Evolutionary conservation across 2,888 invertebrate species (phyloP).

Genomic region (Minunthozetes semirufus): DNA sequence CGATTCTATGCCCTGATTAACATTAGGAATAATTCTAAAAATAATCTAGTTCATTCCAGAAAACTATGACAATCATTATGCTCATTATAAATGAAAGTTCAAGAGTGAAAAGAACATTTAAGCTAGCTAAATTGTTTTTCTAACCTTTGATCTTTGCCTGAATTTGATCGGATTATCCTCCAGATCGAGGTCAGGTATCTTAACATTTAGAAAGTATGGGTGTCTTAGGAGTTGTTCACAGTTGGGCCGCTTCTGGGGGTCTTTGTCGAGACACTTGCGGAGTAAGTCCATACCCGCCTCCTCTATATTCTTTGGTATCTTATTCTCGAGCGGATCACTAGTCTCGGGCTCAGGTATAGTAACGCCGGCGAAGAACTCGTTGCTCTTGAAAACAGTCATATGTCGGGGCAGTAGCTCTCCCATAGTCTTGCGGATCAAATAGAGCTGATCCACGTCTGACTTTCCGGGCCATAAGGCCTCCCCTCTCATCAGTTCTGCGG

Average conservation of each 20-base stretch:
- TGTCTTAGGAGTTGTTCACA: constrained; percentile 85
- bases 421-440: constrained; percentile 85
- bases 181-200: constrained; percentile 45
- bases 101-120: not conserved
- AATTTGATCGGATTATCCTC: not conserved
- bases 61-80: too few relatives aligned
- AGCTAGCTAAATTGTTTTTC: not conserved
- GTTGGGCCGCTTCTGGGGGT: constrained; percentile 82
- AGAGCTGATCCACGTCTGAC: constrained; percentile 97
- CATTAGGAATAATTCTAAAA: too few relatives aligned
- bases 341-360: constrained; percentile 83
- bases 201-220: constrained; percentile 82
- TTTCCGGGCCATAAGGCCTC: constrained; percentile 97
- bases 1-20: too few relatives aligned
- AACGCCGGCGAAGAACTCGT: constrained; percentile 88
- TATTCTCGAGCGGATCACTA: constrained; percentile 73
- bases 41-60: not conserved
- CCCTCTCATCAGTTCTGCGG: constrained; percentile 74
- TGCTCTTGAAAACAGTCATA: constrained; percentile 89
- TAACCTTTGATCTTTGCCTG: not conserved
- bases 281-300: constrained; percentile 72
- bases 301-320: constrained; percentile 67
- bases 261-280: constrained; percentile 89
- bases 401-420: constrained; percentile 90
- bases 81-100: not conserved